These are phyloP conservation scores for Nephrotoma appendiculata DNA, from an alignment of 2,888 invertebrate species.

Conservation along the genomic window DNA sequence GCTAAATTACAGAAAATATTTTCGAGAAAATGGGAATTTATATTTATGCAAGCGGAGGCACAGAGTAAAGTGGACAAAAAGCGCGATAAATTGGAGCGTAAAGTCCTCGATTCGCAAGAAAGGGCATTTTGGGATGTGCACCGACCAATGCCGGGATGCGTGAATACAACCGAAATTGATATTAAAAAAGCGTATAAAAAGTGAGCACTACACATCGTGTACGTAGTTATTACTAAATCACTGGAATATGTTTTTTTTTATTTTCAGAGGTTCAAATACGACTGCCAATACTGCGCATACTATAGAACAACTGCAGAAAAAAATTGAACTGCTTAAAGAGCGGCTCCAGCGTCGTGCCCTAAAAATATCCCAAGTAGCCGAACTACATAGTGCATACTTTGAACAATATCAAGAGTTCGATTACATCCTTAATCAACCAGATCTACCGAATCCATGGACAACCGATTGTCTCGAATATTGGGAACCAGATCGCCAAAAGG, in stretches of 20 bases:
- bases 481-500: conserved; percentile 92
- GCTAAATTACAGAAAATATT: conserved; percentile 98
- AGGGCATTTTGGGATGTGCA: conserved; percentile 99
- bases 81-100: conserved; percentile 91
- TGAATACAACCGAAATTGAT: conserved; percentile 97
- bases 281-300: background rate
- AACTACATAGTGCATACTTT: conserved; percentile 80
- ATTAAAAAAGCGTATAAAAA: conserved; percentile 82
- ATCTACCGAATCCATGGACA: conserved; percentile 95
- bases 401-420: conserved; percentile 97
- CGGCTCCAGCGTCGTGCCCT: conserved; percentile 76
- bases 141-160: conserved; percentile 96
- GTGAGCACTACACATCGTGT: background rate
- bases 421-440: conserved; percentile 81
- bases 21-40: conserved; percentile 99
- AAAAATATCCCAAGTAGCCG: conserved; percentile 84
- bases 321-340: conserved; percentile 59
- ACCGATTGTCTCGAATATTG: conserved; percentile 91
- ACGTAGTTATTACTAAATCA: background rate
- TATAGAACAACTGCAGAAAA: conserved; percentile 29
- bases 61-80: conserved; percentile 89
- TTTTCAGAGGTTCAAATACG: background rate
- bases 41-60: conserved; percentile 74
- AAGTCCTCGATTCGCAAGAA: conserved; percentile 97
- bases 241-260: background rate